Conservation (phyloP, 2,797 vertebrate species). For the Ceryle rudis region DNA sequence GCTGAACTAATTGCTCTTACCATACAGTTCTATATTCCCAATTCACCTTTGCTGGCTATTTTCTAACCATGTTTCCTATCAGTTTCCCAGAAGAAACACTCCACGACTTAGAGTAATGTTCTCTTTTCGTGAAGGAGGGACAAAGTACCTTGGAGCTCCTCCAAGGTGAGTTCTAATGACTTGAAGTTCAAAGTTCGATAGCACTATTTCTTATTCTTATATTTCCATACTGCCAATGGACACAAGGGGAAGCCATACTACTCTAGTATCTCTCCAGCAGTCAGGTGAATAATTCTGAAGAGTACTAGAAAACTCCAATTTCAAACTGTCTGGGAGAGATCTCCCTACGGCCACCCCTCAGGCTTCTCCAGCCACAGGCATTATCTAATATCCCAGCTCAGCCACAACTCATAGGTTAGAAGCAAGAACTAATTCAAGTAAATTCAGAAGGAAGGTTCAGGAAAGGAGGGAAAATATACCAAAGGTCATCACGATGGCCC, state of each 20-base stretch:
- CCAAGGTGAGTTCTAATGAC: neutral
- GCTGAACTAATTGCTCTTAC: constrained; percentile 30
- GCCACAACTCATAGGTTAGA: neutral
- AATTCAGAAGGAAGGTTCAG: neutral
- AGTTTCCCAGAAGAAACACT: constrained; percentile 43
- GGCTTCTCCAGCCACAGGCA: neutral
- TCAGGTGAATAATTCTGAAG: neutral
- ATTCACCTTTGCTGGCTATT: constrained; percentile 43
- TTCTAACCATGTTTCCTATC: neutral
- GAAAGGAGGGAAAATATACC: neutral
- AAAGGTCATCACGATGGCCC: neutral
- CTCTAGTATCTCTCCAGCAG: neutral
- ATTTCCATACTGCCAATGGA: neutral
- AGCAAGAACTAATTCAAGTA: neutral
- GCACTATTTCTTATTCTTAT: neutral
- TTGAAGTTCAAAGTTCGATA: neutral
- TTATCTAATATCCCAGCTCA: neutral
- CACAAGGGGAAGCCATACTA: neutral
- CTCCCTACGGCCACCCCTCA: neutral
- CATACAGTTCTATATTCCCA: neutral
- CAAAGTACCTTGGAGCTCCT: neutral
- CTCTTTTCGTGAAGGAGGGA: neutral
- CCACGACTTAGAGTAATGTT: neutral
- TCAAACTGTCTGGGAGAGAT: neutral
- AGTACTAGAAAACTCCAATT: neutral